Percentiles rank a stretch among this genome's conserved stretches.
These are phyloP conservation scores for Coleophora deauratella DNA, from an alignment of 2,888 invertebrate genomes.

Conservation along the genomic window DNA sequence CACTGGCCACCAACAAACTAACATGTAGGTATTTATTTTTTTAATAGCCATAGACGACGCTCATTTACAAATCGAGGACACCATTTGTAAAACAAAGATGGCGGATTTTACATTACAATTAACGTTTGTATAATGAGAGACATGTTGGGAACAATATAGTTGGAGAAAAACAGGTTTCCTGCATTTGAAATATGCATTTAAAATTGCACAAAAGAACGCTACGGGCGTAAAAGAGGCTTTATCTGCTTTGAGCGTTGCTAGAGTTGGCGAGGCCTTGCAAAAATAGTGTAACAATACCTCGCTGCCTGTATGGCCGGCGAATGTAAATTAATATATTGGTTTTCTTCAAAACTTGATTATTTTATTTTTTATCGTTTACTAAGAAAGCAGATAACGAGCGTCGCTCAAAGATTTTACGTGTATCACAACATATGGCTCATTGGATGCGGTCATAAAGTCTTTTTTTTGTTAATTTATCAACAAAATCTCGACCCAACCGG, in stretches of 20 bases:
- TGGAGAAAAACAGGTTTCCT: conserved; percentile 62
- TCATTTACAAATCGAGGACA: conserved; percentile 46
- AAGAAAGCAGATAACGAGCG: no score
- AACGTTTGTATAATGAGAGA: conserved; percentile 48
- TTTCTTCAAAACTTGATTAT: no score
- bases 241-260: background rate
- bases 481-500: conserved; percentile 29
- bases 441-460: conserved; percentile 29
- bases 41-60: conserved; percentile 21
- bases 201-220: conserved; percentile 29
- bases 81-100: conserved; percentile 64
- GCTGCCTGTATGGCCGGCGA: no score
- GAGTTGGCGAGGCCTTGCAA: no score
- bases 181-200: conserved; percentile 41
- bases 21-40: conserved; percentile 9
- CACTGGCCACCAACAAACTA: no score
- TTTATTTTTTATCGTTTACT: no score
- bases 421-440: conserved; percentile 33
- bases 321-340: no score
- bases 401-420: no score
- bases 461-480: conserved; percentile 21
- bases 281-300: conserved; percentile 2
- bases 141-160: conserved; percentile 50
- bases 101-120: conserved; percentile 63
- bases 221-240: conserved; percentile 7